A percentile compares a stretch with the other conserved stretches of the same genome.
Conservation (phyloP, 2,888 invertebrate genomes). For the Eristalis tenax region DNA sequence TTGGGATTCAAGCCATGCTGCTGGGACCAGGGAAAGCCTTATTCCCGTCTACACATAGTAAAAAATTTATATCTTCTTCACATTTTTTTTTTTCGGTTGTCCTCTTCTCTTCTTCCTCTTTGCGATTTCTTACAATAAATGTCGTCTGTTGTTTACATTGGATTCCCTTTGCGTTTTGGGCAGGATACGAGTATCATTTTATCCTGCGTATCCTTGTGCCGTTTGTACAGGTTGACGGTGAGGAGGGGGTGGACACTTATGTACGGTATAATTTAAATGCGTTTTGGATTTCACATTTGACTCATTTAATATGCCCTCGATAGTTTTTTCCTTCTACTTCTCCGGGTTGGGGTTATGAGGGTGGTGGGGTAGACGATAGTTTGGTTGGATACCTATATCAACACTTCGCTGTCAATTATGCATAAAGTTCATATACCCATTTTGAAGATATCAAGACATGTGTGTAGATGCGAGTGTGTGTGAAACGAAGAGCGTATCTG, state of each 20-base stretch:
- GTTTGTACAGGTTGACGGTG: background rate
- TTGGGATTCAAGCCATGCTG: constrained; percentile 81
- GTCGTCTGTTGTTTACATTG: constrained; percentile 62
- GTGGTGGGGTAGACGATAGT: background rate
- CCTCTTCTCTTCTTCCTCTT: constrained; percentile 16
- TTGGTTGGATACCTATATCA: constrained; percentile 45
- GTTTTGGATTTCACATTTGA: constrained; percentile 38
- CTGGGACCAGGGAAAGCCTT: constrained; percentile 81
- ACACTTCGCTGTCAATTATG: constrained; percentile 44
- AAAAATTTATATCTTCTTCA: constrained; percentile 72
- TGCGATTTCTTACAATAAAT: constrained; percentile 44
- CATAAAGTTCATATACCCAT: constrained; percentile 43
- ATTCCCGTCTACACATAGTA: constrained; percentile 57
- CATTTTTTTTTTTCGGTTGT: background rate
- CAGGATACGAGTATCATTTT: constrained; percentile 32
- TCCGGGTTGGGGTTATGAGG: background rate
- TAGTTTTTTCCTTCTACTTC: background rate
- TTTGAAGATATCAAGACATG: constrained; percentile 33
- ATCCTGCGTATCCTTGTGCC: constrained; percentile 9
- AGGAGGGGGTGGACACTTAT: constrained; percentile 1
- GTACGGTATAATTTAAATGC: constrained; percentile 43
- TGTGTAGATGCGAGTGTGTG: background rate
- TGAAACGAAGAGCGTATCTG: constrained; percentile 1
- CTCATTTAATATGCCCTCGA: constrained; percentile 44
- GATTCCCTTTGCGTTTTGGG: constrained; percentile 43